Base-by-base conservation (phyloP, 1,140 invertebrate genomes). In the Drosophila tani region DNA sequence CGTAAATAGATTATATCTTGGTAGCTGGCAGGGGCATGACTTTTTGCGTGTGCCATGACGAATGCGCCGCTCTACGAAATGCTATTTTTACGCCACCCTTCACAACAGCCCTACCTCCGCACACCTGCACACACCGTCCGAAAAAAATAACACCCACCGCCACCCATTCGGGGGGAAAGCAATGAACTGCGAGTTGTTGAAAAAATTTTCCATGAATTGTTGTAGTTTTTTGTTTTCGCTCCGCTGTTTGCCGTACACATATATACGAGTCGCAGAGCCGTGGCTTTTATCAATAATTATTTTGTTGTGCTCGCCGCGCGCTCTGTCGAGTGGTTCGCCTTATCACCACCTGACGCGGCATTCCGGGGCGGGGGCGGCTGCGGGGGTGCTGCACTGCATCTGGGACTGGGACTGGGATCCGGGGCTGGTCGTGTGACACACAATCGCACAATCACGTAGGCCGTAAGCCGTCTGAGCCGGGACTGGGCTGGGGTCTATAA, bases 271-370 rank as follows among this genome's bases (percentile, higher is more conserved):
- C 65, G n/a, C 32, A 49, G 68, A 62, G 62, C 45, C 47, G 53
- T 67, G 51, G 81, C 85, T 88, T 87, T 87, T 90, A 90, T 90
- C 85, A 90, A 90, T 90, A 90, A 90, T 90, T 90, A 85, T 90
- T 90, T 90, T 90, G 85, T 90, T 90, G 85, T 90, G 85, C 85
- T 75, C 81, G 63, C 73, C 40, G 62, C 78, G 76, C 81, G 84
- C 78, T 67, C 56, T 67, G 68, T 79, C 49, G 76, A 74, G 85
- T 80, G 71, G 76, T 57, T 69, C 40, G 64, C 41, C 81, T 88
- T 88, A 88, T 88, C 85, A 88, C 67, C 83, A 78, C 80, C 83
- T 70, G 49, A 69, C 64, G 60, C 65, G 65, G 21, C 53, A 12
- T 3, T 27, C 21, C 6, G 50, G 8, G 6, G 41, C 5, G 14